phyloP scores from a whole-genome alignment of 2,113 vertebrate genomes.

The Aramus guarauna region DNA sequence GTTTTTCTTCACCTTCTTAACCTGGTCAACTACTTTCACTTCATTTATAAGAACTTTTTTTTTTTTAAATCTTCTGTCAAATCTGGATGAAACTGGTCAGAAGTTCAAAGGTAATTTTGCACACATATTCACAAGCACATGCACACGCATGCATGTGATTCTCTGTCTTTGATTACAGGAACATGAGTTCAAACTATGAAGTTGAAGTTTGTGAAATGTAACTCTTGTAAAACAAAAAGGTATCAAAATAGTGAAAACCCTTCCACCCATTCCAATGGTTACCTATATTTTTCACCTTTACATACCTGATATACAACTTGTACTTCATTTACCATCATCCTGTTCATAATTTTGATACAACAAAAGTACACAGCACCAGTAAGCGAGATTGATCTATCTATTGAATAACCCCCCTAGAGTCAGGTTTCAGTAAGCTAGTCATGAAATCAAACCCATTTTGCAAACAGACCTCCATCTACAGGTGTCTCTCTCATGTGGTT shows the following conservation, averaged over 20 bases:
- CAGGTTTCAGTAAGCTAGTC: neutral
- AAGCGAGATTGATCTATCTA: neutral
- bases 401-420: neutral
- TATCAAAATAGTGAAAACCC: fast-evolving
- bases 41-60: neutral
- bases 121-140: fast-evolving
- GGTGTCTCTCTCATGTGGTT: neutral
- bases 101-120: neutral
- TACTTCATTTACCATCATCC: neutral
- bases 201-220: neutral
- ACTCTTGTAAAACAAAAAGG: neutral
- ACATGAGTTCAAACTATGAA: neutral
- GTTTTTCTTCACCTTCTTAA: neutral
- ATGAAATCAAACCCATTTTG: neutral
- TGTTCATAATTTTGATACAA: neutral
- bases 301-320: neutral
- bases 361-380: neutral
- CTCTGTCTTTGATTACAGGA: neutral
- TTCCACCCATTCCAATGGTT: neutral
- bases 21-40: neutral
- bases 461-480: neutral
- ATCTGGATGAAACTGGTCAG: neutral
- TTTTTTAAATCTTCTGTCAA: neutral
- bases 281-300: neutral
- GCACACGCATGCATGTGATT: neutral